Percentiles rank a stretch among this genome's conserved stretches.
These are phyloP conservation scores for Antheraea mylitta DNA, from an alignment of 1,140 invertebrate genomes.

Conservation along the genomic window DNA sequence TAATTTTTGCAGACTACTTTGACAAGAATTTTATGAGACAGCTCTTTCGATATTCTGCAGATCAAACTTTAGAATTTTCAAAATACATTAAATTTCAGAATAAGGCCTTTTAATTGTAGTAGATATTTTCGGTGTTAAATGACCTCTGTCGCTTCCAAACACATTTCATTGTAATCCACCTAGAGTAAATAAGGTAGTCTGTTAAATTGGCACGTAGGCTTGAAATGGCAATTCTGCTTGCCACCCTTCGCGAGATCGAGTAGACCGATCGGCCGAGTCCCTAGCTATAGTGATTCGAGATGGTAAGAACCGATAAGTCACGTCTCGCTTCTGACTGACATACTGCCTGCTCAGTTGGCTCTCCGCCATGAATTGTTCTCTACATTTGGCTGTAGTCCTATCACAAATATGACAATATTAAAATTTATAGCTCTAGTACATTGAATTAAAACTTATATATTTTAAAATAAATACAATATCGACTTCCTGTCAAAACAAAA, in stretches of 20 bases:
- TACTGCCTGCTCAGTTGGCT: not conserved
- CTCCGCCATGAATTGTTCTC: not conserved
- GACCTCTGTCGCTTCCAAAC: not conserved
- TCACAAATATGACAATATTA: not conserved
- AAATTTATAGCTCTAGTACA: not conserved
- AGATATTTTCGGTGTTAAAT: not conserved
- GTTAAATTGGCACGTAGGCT: conserved; percentile 1
- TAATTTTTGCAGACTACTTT: too few relatives aligned
- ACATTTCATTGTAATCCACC: not conserved
- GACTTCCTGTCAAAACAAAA: too few relatives aligned
- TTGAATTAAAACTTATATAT: not conserved
- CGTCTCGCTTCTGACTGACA: not conserved
- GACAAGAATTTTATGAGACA: too few relatives aligned
- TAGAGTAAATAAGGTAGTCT: not conserved
- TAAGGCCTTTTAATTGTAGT: too few relatives aligned
- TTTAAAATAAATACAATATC: too few relatives aligned
- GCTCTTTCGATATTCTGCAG: too few relatives aligned
- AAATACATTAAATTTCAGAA: too few relatives aligned
- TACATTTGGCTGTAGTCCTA: not conserved
- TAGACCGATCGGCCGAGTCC: not conserved
- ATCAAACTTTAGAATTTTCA: too few relatives aligned
- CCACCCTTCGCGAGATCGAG: not conserved
- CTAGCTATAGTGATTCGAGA: not conserved
- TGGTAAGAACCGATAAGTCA: not conserved
- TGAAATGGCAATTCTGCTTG: not conserved